Evolutionary conservation across 1,140 invertebrate genomes (phyloP).

Genomic region (Lamellibrachia luymesi): DNA sequence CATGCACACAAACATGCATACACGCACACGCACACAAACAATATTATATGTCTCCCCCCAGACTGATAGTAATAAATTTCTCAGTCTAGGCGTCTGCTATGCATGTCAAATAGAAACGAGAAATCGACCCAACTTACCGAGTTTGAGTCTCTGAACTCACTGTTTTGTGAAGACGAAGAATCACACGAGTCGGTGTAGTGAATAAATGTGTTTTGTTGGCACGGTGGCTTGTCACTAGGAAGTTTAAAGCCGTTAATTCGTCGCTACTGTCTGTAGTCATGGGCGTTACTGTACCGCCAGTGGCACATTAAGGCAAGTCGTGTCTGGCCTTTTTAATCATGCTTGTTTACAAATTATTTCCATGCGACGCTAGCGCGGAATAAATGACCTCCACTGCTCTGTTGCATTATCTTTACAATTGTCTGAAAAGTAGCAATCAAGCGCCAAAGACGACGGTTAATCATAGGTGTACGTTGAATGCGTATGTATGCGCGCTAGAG

Average conservation of each 20-base stretch:
- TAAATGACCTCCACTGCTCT: neutral
- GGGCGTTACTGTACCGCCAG: neutral
- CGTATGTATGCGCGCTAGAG: neutral
- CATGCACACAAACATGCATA: no score
- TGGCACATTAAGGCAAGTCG: no score
- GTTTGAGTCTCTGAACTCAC: neutral
- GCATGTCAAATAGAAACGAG: neutral
- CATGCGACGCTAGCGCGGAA: neutral
- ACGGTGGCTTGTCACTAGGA: neutral
- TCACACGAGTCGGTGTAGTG: neutral
- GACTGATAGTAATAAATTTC: no score
- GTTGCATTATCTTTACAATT: neutral
- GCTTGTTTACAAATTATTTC: neutral
- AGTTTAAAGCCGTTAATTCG: neutral
- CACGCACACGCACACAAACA: no score
- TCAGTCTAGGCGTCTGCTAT: neutral
- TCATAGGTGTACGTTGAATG: neutral
- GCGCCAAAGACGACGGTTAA: neutral
- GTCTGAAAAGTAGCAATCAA: neutral
- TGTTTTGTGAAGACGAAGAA: neutral
- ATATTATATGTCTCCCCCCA: no score
- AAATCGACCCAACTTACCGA: neutral
- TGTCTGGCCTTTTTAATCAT: no score
- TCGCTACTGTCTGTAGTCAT: neutral
- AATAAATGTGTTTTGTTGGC: neutral